Evolutionary conservation across 2,888 invertebrate species (phyloP).

Genomic region (Galerucella pusilla): DNA sequence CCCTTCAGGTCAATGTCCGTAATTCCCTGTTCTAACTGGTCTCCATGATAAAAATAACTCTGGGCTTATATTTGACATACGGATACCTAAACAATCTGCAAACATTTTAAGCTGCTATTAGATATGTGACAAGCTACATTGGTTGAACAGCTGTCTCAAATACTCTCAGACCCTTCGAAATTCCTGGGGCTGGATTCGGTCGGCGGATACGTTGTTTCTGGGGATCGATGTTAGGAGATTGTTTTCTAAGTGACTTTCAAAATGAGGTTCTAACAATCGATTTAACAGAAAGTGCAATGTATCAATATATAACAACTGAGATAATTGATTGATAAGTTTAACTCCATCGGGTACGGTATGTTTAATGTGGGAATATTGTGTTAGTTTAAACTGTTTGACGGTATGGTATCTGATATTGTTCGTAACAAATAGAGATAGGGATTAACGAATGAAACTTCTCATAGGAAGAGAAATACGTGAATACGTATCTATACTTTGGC

Average conservation of each 20-base stretch:
- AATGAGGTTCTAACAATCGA: not conserved
- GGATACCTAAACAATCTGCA: constrained; percentile 39
- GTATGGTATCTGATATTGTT: too few species aligned
- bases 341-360: too few species aligned
- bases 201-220: not conserved
- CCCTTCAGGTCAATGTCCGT: not conserved
- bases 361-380: too few species aligned
- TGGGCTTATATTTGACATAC: constrained; percentile 43
- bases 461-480: too few species aligned
- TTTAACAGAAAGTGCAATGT: not conserved
- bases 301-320: not conserved
- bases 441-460: too few species aligned
- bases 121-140: constrained; percentile 38
- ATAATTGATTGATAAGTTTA: not conserved
- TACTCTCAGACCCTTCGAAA: constrained; percentile 5
- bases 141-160: constrained; percentile 31
- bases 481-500: too few species aligned
- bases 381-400: too few species aligned
- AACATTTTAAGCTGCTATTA: constrained; percentile 43
- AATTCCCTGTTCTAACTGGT: constrained; percentile 11
- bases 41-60: constrained; percentile 36
- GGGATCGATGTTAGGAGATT: constrained; percentile 1
- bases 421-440: too few species aligned
- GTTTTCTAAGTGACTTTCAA: not conserved
- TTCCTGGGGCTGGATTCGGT: not conserved